A percentile compares a stretch with the other conserved stretches of the same genome.
These are phyloP conservation scores for Danaus melanippus DNA, from an alignment of 1,140 invertebrate genomes.

Conservation along the genomic window DNA sequence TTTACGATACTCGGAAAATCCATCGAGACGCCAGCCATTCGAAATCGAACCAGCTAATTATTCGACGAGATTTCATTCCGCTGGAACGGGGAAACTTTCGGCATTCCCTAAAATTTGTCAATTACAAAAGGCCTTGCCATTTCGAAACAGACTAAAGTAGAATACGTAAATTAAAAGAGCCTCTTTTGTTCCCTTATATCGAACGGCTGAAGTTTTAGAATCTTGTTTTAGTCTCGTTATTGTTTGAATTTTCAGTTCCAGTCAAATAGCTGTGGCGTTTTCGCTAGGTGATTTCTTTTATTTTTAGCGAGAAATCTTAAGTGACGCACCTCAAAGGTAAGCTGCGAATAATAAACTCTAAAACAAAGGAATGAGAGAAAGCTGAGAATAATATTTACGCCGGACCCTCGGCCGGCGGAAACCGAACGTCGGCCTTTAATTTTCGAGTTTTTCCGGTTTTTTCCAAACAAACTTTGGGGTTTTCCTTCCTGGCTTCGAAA, in stretches of 20 bases:
- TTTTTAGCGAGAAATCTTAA: constrained; percentile 22
- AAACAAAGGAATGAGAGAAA: constrained; percentile 60
- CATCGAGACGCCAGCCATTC: constrained; percentile 13
- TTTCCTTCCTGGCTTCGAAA: constrained; percentile 52
- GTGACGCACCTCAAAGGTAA: constrained; percentile 25
- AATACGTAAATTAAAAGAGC: constrained; percentile 44
- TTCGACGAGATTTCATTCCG: constrained; percentile 32
- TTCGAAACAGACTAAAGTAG: constrained; percentile 33
- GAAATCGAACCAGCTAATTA: constrained; percentile 44
- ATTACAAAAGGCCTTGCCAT: constrained; percentile 41
- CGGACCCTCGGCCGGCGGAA: constrained; percentile 41
- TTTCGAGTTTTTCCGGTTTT: constrained; percentile 51
- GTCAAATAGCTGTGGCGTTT: constrained; percentile 23
- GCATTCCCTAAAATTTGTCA: constrained; percentile 49
- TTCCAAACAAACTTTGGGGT: constrained; percentile 49
- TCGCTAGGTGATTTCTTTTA: constrained; percentile 29
- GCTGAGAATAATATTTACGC: constrained; percentile 58
- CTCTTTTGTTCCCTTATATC: constrained; percentile 44
- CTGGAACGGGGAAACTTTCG: constrained; percentile 38
- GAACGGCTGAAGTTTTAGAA: constrained; percentile 40
- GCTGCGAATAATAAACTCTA: constrained; percentile 50
- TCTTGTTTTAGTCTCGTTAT: constrained; percentile 41
- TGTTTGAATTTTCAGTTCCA: constrained; percentile 26
- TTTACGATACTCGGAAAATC: constrained; percentile 36
- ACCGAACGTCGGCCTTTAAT: constrained; percentile 49